Percentiles rank a stretch among this genome's conserved stretches.
phyloP scores from a whole-genome alignment of 2,113 vertebrate species.

The Platichthys flesus region DNA sequence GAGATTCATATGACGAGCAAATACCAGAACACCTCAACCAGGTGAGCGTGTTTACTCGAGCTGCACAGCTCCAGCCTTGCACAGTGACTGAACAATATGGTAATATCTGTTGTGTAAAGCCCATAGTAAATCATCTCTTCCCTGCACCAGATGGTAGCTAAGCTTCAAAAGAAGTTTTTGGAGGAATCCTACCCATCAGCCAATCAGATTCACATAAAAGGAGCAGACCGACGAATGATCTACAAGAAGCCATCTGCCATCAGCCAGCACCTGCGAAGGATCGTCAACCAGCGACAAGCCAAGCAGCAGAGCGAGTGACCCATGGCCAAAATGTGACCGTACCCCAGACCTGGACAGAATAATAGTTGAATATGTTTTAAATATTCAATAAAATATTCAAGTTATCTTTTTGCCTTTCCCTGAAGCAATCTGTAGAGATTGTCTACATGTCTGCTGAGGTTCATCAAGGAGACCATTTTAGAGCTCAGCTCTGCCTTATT shows the following conservation, averaged over 20 bases:
- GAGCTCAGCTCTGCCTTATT: slow-evolving; percentile 32
- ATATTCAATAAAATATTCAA: slow-evolving; percentile 49
- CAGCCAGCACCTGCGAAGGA: slow-evolving; percentile 81
- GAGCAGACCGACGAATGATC: slow-evolving; percentile 83
- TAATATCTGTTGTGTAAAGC: slow-evolving; percentile 26
- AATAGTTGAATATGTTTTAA: slow-evolving; percentile 49
- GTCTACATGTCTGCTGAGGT: slow-evolving; percentile 45
- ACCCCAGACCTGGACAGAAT: slow-evolving; percentile 22
- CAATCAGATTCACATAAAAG: slow-evolving; percentile 80
- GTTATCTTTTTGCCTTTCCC: slow-evolving; percentile 44
- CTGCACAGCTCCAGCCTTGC: slow-evolving; percentile 14
- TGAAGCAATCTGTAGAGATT: slow-evolving; percentile 44
- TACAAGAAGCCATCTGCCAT: slow-evolving; percentile 82
- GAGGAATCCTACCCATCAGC: slow-evolving; percentile 81
- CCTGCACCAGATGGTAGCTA: slow-evolving; percentile 79
- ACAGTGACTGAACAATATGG: slow-evolving; percentile 34
- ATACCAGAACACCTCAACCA: slow-evolving; percentile 82
- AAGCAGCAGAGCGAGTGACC: slow-evolving; percentile 78
- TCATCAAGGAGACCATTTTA: slow-evolving; percentile 51
- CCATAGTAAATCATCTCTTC: slow-evolving; percentile 39
- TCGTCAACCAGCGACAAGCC: slow-evolving; percentile 80
- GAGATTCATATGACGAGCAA: slow-evolving; percentile 79
- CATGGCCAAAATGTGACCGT: slow-evolving; percentile 40
- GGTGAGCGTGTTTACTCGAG: slow-evolving; percentile 60
- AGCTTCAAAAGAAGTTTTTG: slow-evolving; percentile 82